Conservation (phyloP, 1,140 invertebrate species). For the Neodiprion virginianus region DNA sequence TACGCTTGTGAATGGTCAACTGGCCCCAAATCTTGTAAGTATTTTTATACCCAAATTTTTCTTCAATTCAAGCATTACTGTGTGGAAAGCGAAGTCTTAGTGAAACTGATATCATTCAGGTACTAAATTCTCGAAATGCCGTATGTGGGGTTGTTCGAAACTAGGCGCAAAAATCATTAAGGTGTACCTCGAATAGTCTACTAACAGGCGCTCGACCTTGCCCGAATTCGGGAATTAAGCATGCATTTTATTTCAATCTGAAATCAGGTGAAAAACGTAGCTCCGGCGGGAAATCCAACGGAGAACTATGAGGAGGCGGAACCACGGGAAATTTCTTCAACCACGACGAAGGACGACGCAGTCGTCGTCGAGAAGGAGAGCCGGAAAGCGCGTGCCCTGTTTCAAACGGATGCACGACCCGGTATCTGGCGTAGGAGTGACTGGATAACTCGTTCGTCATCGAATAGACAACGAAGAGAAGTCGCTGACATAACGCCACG, state of each 20-base stretch:
- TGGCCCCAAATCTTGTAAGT: background rate
- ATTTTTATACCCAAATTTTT: background rate
- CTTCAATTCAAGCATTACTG: too few species aligned
- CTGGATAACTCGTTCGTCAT: constrained; percentile 45
- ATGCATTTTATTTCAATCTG: too few species aligned
- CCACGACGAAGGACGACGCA: constrained; percentile 43
- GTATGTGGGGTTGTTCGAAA: too few species aligned
- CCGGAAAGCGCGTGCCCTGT: constrained; percentile 30
- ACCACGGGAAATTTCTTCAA: constrained; percentile 41
- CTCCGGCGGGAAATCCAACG: background rate
- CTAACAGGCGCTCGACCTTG: too few species aligned
- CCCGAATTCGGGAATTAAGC: too few species aligned
- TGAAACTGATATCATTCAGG: too few species aligned
- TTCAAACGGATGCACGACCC: constrained; percentile 33
- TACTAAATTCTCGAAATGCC: too few species aligned
- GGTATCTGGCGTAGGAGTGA: constrained; percentile 49
- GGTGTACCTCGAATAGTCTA: too few species aligned
- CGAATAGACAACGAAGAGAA: constrained; percentile 19
- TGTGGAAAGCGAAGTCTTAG: too few species aligned
- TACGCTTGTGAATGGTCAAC: background rate
- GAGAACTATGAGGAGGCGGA: constrained; percentile 48
- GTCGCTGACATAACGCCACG: constrained; percentile 34
- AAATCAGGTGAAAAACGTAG: background rate
- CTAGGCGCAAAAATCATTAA: too few species aligned
- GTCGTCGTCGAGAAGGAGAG: constrained; percentile 48